A percentile compares a stretch with the other conserved stretches of the same genome.
Conservation (phyloP, 2,888 invertebrate species). For the Panopea generosa region DNA sequence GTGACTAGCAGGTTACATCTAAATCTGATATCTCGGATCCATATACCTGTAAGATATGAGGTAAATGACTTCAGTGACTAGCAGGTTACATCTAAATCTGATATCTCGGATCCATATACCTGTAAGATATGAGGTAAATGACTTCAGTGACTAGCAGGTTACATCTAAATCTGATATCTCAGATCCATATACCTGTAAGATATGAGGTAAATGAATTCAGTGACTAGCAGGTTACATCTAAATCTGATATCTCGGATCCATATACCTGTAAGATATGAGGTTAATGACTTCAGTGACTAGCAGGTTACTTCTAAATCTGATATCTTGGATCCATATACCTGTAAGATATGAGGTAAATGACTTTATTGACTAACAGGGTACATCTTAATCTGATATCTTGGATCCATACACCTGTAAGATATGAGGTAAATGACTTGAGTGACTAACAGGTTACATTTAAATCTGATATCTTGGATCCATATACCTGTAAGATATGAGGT, state of each 20-base stretch:
- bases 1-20: too few relatives aligned
- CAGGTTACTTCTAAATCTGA: conserved; percentile 95
- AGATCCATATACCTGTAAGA: too few relatives aligned
- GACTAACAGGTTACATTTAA: conserved; percentile 94
- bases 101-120: too few relatives aligned
- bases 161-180: too few relatives aligned
- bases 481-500: conserved; percentile 90
- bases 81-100: too few relatives aligned
- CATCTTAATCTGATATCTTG: conserved; percentile 96
- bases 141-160: too few relatives aligned
- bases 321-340: conserved; percentile 99
- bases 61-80: too few relatives aligned
- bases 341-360: conserved; percentile 89
- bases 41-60: too few relatives aligned
- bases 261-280: conserved; percentile 91
- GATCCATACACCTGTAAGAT: conserved; percentile 95
- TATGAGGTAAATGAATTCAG: too few relatives aligned
- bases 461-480: conserved; percentile 97
- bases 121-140: too few relatives aligned
- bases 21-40: too few relatives aligned
- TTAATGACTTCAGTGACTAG: conserved; percentile 94
- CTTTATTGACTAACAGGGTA: conserved; percentile 94
- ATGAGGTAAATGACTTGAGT: conserved; percentile 92
- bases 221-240: conserved; percentile 95
- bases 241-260: conserved; percentile 98